Evolutionary conservation across 2,113 vertebrate species (phyloP).

Genomic region (Hippocampus comes): DNA sequence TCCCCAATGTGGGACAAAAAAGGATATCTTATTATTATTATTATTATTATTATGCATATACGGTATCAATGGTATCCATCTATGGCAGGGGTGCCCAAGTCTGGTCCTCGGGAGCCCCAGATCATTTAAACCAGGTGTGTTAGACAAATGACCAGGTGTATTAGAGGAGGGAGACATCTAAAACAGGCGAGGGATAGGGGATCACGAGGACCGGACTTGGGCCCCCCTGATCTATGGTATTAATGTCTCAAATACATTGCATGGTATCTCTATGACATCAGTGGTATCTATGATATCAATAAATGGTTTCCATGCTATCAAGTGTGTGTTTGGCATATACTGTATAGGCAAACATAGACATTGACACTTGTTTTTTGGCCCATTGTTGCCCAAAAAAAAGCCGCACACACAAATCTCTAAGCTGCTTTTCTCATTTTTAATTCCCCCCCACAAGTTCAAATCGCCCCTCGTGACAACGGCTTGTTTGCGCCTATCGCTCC

Average conservation of each 20-base stretch:
- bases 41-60: too few relatives aligned
- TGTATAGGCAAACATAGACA: neutral
- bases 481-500: conserved; percentile 35
- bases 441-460: conserved; percentile 36
- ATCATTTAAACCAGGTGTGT: too few relatives aligned
- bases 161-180: too few relatives aligned
- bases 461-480: conserved; percentile 21
- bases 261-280: neutral
- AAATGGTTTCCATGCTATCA: neutral
- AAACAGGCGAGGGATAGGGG: too few relatives aligned
- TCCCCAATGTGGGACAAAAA: too few relatives aligned
- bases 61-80: neutral
- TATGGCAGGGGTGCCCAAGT: too few relatives aligned
- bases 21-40: too few relatives aligned
- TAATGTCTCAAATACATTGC: neutral
- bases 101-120: too few relatives aligned
- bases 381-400: conserved; percentile 20
- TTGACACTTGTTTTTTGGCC: conserved; percentile 10
- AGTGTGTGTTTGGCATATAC: neutral
- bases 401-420: conserved; percentile 36
- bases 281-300: too few relatives aligned
- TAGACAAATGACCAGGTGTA: too few relatives aligned
- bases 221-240: neutral
- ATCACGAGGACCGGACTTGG: too few relatives aligned
- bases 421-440: conserved; percentile 50